Base-by-base conservation (phyloP, 2,888 invertebrate genomes). In the Ferdinandea cuprea region DNA sequence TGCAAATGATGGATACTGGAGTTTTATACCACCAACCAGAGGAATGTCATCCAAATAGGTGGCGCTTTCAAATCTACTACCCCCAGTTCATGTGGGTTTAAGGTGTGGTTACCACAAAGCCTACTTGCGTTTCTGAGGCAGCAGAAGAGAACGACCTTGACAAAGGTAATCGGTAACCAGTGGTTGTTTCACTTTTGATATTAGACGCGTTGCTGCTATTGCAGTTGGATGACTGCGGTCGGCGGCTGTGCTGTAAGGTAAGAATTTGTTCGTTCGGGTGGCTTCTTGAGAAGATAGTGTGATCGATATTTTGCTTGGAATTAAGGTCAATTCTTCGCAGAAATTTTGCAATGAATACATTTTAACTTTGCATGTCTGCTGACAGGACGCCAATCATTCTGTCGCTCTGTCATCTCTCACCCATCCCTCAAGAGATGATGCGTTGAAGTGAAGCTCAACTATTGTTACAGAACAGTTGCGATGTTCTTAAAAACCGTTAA, bases 91-190 rank as follows among this genome's bases (percentile, higher is more conserved):
- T 32, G 15, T n/a, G 63, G 11, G 17, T 25, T 7, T 3, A 13
- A 1, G 15, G 50, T 35, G 48, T 52, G 50, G 21, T 30, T 54
- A 73, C 73, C 73, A 21, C 73, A 65, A 65, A 46, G 48, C 58
- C 65, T 46, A 65, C 37, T 76, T 68, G 76, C 35, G 35, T 42
- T 17, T 50, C 52, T 35, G 56, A 44, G 46, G 72, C 63, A 68
- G 32, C 78, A 72, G 63, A 78, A 83, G 78, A 63, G 68, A 83
- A 78, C 73, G 68, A 73, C 78, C 83, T 83, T 83, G 83, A 73
- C 61, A 68, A 56, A 83, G 83, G 83, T 63, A 68, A 66, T 54
- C 44, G 17, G 30, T 50, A 58, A 11, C 13, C 32, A 42, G 52
- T 59, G 13, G 73, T 59, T 66, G 46, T 65, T 50, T 72, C 42